Evolutionary conservation across 30 jellyfish, hydroid and myxozoan species (phyloP).

Genomic region (Turritopsis dohrnii): DNA sequence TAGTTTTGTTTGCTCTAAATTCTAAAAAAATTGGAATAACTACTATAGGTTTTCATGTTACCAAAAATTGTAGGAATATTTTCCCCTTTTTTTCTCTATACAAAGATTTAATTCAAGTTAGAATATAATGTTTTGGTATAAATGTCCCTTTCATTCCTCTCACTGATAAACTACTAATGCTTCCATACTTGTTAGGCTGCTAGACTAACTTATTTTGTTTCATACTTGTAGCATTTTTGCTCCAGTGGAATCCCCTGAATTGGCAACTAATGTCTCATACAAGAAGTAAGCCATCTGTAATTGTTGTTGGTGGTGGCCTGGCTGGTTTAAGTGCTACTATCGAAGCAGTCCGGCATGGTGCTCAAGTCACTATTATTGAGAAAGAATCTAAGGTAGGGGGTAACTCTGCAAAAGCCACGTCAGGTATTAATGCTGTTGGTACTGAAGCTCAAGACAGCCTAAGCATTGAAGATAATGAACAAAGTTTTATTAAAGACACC

Average conservation of each 20-base stretch:
- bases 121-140: too few species aligned
- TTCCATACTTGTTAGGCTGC: too few species aligned
- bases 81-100: too few species aligned
- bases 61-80: too few species aligned
- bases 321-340: constrained; percentile 17
- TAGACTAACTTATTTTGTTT: too few species aligned
- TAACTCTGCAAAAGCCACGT: constrained; percentile 13
- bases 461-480: not conserved
- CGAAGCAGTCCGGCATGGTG: constrained; percentile 14
- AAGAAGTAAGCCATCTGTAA: not conserved
- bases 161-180: too few species aligned
- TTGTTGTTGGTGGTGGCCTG: constrained; percentile 16
- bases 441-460: not conserved
- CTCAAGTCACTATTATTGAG: constrained; percentile 9
- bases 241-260: not conserved
- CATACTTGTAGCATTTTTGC: not conserved
- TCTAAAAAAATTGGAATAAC: not conserved
- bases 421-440: constrained; percentile 19
- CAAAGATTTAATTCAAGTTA: too few species aligned
- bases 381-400: not conserved
- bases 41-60: not conserved
- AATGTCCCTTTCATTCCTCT: too few species aligned
- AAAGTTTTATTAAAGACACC: not conserved
- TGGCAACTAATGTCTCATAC: not conserved
- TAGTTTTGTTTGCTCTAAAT: not conserved